phyloP scores from a whole-genome alignment of 2,888 invertebrate species.

The Volucella zonaria region DNA sequence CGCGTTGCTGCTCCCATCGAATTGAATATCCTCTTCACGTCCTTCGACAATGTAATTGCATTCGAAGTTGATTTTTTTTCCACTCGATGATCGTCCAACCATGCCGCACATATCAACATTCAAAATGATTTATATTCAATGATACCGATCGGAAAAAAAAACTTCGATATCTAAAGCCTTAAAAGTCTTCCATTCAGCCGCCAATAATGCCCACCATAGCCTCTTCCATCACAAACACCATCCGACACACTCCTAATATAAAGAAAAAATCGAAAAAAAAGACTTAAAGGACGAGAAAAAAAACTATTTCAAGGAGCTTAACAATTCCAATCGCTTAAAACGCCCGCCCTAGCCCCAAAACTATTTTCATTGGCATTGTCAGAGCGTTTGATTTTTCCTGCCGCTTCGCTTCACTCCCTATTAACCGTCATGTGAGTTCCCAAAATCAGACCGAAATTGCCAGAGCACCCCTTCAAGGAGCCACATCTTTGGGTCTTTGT shows the following conservation, averaged over 20 bases:
- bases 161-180: slow-evolving; percentile 57
- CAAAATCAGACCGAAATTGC: slow-evolving; percentile 51
- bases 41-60: slow-evolving; percentile 43
- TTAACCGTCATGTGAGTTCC: not conserved
- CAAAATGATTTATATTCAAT: slow-evolving; percentile 71
- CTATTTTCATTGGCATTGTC: slow-evolving; percentile 71
- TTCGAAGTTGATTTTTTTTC: slow-evolving; percentile 47
- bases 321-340: slow-evolving; percentile 73
- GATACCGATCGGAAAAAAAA: slow-evolving; percentile 44
- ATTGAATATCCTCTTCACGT: slow-evolving; percentile 60
- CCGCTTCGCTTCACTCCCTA: slow-evolving; percentile 17
- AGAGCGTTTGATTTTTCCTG: slow-evolving; percentile 58
- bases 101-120: slow-evolving; percentile 28
- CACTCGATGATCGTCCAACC: slow-evolving; percentile 21
- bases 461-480: slow-evolving; percentile 48
- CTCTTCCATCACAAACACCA: not conserved
- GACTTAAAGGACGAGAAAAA: not conserved
- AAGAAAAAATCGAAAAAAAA: not conserved
- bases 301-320: slow-evolving; percentile 57
- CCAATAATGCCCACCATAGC: not conserved
- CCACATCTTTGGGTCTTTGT: slow-evolving; percentile 32
- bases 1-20: slow-evolving; percentile 27
- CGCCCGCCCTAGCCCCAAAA: slow-evolving; percentile 57
- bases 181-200: slow-evolving; percentile 24
- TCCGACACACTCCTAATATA: not conserved